Evolutionary conservation across 2,888 invertebrate genomes (phyloP).

Genomic region (Andrena flavipes): DNA sequence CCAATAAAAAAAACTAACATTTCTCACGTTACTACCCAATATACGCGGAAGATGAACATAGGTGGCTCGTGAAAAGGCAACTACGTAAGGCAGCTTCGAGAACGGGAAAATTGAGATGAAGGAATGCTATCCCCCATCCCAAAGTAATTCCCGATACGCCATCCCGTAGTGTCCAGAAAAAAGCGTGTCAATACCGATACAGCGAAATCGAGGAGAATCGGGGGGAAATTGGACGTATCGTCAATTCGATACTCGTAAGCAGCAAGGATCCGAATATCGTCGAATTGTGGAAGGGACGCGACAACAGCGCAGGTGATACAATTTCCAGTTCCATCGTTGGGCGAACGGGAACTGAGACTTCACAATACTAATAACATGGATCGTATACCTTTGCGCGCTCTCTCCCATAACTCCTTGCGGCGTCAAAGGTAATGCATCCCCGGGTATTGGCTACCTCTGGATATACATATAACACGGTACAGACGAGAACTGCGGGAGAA

Average conservation of each 20-base stretch:
- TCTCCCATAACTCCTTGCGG: slow-evolving; percentile 58
- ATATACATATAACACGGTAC: slow-evolving; percentile 32
- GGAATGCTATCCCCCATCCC: neutral
- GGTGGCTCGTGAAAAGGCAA: too few species aligned
- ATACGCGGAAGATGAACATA: neutral
- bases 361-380: slow-evolving; percentile 60
- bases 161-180: neutral
- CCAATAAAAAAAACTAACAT: neutral
- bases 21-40: neutral
- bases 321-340: slow-evolving; percentile 67
- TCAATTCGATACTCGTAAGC: slow-evolving; percentile 18
- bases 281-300: neutral
- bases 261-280: neutral
- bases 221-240: slow-evolving; percentile 20
- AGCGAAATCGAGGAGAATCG: slow-evolving; percentile 3
- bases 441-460: slow-evolving; percentile 49
- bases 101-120: neutral
- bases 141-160: neutral
- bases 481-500: slow-evolving; percentile 19
- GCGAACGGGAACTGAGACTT: slow-evolving; percentile 58
- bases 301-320: slow-evolving; percentile 51
- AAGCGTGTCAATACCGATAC: neutral
- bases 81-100: neutral
- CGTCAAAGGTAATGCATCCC: slow-evolving; percentile 34
- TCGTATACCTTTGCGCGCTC: slow-evolving; percentile 54